Evolutionary conservation across 2,888 invertebrate genomes (phyloP), one percentile per base, ranked within the genome.

Genomic region (Rhingia campestris): DNA sequence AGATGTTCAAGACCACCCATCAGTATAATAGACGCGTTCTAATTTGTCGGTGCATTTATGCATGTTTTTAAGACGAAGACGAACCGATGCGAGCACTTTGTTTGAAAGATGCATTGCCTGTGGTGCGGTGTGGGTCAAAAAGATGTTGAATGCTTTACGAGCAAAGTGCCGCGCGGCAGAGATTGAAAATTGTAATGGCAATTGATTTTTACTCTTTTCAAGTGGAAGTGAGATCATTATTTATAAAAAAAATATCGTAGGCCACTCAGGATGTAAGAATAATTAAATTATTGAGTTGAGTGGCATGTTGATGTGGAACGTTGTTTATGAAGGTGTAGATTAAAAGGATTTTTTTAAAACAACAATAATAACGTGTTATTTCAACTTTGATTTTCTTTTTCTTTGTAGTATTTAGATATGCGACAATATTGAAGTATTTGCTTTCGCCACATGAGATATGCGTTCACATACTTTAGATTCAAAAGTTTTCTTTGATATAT

Each of bases 151-250:
- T 56, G 77, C 64, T 72, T 81, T 56, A 72, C 54, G 59, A 72
- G 61, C 39, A 45, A 72, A 77, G 54, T 81, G 77, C 70, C 30
- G 69, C 64, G 51, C 39, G 22, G 59, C 66, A 54, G 12, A 66
- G 76, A 72, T 81, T 41, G 59, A 56, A 56, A 72, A 59, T 66
- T 77, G 33, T 77, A 61, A 61, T 61, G 47, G 66, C 66, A 81
- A 77, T 81, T 77, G 72, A 61, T 70, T 77, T 77, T 81, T 43
- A 77, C 81, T 81, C 54, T 64, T 77, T 54, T 77, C 59, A 77
- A 72, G 72, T 77, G 47, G 81, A 77, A 49, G 77, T 77, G 81
- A 81, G 66, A 72, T 81, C 77, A 81, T 81, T 81, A 64, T 81
- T 75, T 58, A 56, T 69, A 81, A 67, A 22, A 22, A 22, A 22